A percentile compares a stretch with the other conserved stretches of the same genome.
These are phyloP conservation scores for Meriones unguiculatus DNA, from an alignment of 2,113 vertebrate species.

Conservation along the genomic window DNA sequence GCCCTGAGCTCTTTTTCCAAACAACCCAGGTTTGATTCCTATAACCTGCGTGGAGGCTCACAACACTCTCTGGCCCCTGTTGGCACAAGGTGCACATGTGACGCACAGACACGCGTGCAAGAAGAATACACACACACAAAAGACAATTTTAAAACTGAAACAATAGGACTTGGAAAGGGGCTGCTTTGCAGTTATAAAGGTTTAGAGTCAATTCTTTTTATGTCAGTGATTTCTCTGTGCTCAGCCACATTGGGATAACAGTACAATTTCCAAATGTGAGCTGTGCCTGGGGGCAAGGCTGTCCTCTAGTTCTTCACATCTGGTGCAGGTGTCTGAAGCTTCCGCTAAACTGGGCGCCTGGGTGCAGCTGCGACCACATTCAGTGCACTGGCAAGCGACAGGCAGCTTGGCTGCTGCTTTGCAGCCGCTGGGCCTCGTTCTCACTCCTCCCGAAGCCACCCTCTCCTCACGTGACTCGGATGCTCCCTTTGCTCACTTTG, in stretches of 20 bases:
- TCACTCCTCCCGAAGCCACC: background rate
- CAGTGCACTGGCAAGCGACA: background rate
- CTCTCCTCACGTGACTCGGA: background rate
- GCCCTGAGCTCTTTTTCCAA: background rate
- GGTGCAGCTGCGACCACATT: background rate
- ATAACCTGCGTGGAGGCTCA: background rate
- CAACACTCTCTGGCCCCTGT: background rate
- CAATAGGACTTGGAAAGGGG: background rate
- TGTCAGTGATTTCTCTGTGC: background rate
- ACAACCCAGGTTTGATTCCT: background rate
- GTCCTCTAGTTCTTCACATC: background rate
- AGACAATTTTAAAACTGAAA: background rate
- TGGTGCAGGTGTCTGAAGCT: background rate
- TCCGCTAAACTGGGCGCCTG: background rate
- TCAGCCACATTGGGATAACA: background rate
- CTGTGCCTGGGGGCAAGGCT: fast-evolving
- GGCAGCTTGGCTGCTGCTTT: background rate
- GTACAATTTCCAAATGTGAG: background rate
- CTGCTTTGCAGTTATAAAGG: background rate
- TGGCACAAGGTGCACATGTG: too few relatives aligned
- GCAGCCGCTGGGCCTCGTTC: background rate
- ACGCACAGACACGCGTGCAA: background rate
- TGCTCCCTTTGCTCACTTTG: background rate
- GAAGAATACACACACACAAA: background rate
- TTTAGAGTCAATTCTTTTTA: background rate